These are phyloP conservation scores for Chrysolina haemoptera DNA, from an alignment of 2,888 invertebrate species.

Conservation along the genomic window DNA sequence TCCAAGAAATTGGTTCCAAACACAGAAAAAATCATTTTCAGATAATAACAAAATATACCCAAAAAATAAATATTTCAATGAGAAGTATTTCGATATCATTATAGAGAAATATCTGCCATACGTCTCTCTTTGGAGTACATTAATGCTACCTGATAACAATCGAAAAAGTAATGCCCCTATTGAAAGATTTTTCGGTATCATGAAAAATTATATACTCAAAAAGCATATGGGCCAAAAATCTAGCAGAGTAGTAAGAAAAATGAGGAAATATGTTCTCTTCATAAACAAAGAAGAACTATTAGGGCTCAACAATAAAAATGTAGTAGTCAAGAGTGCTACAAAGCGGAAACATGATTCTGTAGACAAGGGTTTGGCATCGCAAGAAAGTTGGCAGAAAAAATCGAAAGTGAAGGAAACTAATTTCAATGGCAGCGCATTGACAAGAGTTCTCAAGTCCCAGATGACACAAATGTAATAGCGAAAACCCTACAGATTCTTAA, in stretches of 20 bases:
- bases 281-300: constrained; percentile 2
- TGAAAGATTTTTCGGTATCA: not conserved
- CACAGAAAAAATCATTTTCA: not conserved
- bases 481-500: not conserved
- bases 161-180: constrained; percentile 20
- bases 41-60: too few species aligned
- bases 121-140: constrained; percentile 31
- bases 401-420: not conserved
- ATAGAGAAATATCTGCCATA: constrained; percentile 34
- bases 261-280: constrained; percentile 8
- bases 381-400: not conserved
- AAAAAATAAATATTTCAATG: too few species aligned
- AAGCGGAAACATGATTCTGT: not conserved
- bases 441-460: not conserved
- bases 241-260: not conserved
- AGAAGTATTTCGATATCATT: not conserved
- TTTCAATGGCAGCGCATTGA: not conserved
- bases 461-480: not conserved
- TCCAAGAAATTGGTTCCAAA: not conserved
- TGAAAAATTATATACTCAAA: not conserved
- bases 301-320: not conserved
- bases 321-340: not conserved
- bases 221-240: not conserved
- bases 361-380: not conserved
- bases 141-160: constrained; percentile 9